These are phyloP conservation scores for Vesta saturnalis DNA, from an alignment of 2,888 invertebrate genomes.

Conservation along the genomic window DNA sequence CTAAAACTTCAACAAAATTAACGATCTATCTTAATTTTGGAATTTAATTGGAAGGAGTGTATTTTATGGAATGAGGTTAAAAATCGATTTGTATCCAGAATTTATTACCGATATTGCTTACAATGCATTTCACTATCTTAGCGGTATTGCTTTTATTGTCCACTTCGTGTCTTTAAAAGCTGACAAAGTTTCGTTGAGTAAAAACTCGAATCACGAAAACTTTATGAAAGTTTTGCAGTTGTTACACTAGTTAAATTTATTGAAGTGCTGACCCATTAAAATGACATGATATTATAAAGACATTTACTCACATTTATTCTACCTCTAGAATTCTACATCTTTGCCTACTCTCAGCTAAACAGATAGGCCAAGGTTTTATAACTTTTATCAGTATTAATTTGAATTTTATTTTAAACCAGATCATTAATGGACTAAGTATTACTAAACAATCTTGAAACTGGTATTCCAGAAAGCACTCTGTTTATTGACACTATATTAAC, in stretches of 20 bases:
- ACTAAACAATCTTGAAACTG: too few relatives aligned
- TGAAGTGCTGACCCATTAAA: not conserved
- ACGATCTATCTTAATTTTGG: not conserved
- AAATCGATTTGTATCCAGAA: too few relatives aligned
- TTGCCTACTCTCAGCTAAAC: too few relatives aligned
- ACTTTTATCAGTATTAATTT: too few relatives aligned
- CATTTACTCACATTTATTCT: too few relatives aligned
- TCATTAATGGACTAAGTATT: too few relatives aligned
- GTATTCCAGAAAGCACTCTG: too few relatives aligned
- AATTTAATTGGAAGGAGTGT: not conserved
- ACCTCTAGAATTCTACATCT: too few relatives aligned
- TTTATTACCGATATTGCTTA: not conserved
- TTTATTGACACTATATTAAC: too few relatives aligned
- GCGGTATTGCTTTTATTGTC: not conserved
- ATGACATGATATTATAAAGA: not conserved
- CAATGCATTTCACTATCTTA: not conserved
- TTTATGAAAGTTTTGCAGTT: slow-evolving; percentile 2
- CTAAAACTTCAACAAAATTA: too few relatives aligned
- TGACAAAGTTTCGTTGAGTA: not conserved
- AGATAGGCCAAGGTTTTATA: too few relatives aligned
- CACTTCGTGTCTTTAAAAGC: not conserved
- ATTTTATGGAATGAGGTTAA: not conserved
- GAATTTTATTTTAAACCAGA: too few relatives aligned
- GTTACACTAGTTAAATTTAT: slow-evolving; percentile 4
- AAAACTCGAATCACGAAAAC: not conserved